Evolutionary conservation across 2,113 vertebrate species (phyloP), one percentile per base, ranked within the genome.

Genomic region (Crocuta crocuta): DNA sequence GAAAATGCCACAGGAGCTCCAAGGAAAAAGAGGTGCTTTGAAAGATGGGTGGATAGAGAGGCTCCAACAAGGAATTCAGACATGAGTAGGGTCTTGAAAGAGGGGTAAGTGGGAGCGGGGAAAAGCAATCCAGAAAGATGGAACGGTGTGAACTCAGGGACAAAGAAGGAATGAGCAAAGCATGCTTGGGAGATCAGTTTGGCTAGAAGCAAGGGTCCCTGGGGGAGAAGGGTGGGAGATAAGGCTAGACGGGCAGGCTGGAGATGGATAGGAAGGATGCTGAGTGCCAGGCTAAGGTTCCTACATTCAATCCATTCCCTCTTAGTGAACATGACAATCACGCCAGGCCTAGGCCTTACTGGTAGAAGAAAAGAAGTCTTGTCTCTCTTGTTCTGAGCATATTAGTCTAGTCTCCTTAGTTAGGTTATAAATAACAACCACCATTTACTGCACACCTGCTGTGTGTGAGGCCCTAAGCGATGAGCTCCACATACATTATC

Each of bases 401-500:
- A 76, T 68, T 6, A 45, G 55, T 31, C 70, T 55, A 63, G 93
- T 68, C 82, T 97, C 93, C 50, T 73, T 86, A 45, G 89, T 65
- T 26, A 83, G 50, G 94, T 93, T 95, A 92, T 89, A 97, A 97
- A 98, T 96, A 98, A 95, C 95, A 93, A 79, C 63, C 68, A 68
- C 95, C 89, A 70, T 84, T 95, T n/a, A 93, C 66, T 70, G 92
- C 79, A 76, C 96, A 97, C 97, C 97, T 98, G 98, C 97, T 96
- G 45, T 21, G 28, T 28, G 13, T 31, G 76, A 86, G 91, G 91
- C 95, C 93, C 89, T n/a, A 43, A 91, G 80, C 91, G 53, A 33
- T 4, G 0, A 10, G 89, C 91, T 89, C 79, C 96, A 78, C 91
- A 74, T 31, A 61, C 55, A 79, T 53, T 50, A 82, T 83, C 89